These are phyloP conservation scores for Gorsachius magnificus DNA, from an alignment of 2,797 vertebrate genomes.

Conservation along the genomic window DNA sequence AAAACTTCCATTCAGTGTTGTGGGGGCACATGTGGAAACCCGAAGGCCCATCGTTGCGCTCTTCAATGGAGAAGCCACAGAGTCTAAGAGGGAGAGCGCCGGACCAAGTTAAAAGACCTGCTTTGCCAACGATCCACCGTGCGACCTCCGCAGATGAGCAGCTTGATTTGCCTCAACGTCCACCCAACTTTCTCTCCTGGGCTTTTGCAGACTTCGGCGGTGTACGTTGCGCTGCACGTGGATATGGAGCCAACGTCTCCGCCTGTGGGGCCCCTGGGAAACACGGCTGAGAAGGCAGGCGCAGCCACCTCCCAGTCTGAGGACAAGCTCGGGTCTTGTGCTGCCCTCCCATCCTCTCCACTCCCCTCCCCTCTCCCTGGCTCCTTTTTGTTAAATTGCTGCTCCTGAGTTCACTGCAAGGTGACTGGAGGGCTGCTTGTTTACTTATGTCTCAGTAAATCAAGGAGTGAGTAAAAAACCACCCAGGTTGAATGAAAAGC, in stretches of 20 bases:
- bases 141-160: rapidly evolving
- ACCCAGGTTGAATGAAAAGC: background rate
- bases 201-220: background rate
- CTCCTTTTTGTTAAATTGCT: background rate
- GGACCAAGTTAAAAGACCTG: background rate
- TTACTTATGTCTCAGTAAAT: background rate
- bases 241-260: background rate
- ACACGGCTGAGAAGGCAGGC: background rate
- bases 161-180: background rate
- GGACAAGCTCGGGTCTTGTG: background rate
- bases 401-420: background rate
- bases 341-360: background rate
- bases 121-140: background rate
- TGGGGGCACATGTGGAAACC: background rate
- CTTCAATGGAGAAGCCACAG: background rate
- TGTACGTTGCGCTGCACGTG: rapidly evolving
- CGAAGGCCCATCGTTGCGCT: background rate
- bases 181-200: background rate
- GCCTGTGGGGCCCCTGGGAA: background rate
- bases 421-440: background rate
- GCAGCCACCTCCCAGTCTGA: background rate
- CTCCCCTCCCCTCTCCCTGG: background rate
- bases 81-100: background rate
- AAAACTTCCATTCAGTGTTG: background rate
- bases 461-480: background rate